Conservation (phyloP, 2,888 invertebrate genomes). For the Erpobdella octoculata region DNA sequence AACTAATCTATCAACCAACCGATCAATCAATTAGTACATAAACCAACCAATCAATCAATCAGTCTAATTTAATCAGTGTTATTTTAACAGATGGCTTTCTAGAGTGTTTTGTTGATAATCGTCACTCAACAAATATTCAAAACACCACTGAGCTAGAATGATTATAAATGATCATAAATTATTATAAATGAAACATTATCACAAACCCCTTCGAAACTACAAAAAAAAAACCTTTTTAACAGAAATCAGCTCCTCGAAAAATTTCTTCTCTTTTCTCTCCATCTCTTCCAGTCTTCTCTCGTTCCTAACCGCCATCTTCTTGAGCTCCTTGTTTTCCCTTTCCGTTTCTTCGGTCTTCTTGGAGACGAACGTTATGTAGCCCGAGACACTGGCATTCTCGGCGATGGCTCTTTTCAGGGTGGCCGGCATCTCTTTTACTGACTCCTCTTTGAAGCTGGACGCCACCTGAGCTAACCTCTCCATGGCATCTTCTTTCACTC, state of each 20-base stretch:
- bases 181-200: too few relatives aligned
- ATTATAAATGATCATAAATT: too few relatives aligned
- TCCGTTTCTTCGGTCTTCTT: neutral
- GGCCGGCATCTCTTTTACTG: neutral
- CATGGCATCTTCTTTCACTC: slow-evolving; percentile 18
- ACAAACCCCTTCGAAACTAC: too few relatives aligned
- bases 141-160: too few relatives aligned
- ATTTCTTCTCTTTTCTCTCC: neutral
- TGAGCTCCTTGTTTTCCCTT: neutral
- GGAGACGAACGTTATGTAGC: neutral
- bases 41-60: too few relatives aligned
- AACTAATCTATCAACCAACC: too few relatives aligned
- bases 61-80: too few relatives aligned
- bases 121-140: too few relatives aligned
- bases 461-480: neutral
- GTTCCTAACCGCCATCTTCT: neutral
- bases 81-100: too few relatives aligned
- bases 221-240: neutral
- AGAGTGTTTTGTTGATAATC: too few relatives aligned
- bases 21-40: too few relatives aligned
- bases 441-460: neutral
- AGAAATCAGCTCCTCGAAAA: slow-evolving; percentile 1
- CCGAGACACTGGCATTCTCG: neutral
- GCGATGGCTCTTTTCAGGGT: neutral
- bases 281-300: neutral